These are phyloP conservation scores for Cheilosia scutellata DNA, from an alignment of 2,888 invertebrate species.

Conservation along the genomic window DNA sequence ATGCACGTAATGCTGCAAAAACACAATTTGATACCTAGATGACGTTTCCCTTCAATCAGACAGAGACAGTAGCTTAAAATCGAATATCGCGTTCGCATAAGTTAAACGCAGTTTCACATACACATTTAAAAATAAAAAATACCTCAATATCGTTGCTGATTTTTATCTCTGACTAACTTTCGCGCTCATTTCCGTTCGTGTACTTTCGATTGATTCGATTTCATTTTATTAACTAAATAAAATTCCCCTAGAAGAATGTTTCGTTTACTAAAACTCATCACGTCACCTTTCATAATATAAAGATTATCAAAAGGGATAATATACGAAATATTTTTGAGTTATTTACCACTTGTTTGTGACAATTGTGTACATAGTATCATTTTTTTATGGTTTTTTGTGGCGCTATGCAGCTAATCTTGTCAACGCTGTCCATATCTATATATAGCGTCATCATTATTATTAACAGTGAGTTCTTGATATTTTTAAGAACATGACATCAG, in stretches of 20 bases:
- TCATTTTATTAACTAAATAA: background rate
- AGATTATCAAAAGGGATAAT: slow-evolving; percentile 46
- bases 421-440: slow-evolving; percentile 41
- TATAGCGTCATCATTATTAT: slow-evolving; percentile 69
- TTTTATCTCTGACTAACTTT: no score
- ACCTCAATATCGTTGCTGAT: no score
- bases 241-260: background rate
- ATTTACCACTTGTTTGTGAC: slow-evolving; percentile 47
- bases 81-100: no score
- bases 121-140: no score
- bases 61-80: no score
- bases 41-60: no score
- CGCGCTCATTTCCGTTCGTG: background rate
- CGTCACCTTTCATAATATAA: slow-evolving; percentile 31
- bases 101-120: no score
- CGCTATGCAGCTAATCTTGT: slow-evolving; percentile 62
- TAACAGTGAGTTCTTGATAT: slow-evolving; percentile 59
- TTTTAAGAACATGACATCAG: slow-evolving; percentile 72
- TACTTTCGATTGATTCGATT: slow-evolving; percentile 9
- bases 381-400: slow-evolving; percentile 37
- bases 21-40: no score
- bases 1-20: no score
- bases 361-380: slow-evolving; percentile 17
- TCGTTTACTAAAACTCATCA: slow-evolving; percentile 4
- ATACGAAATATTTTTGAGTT: slow-evolving; percentile 38